Evolutionary conservation across 2,113 vertebrate species (phyloP).

Genomic region (Macquaria ambigua): DNA sequence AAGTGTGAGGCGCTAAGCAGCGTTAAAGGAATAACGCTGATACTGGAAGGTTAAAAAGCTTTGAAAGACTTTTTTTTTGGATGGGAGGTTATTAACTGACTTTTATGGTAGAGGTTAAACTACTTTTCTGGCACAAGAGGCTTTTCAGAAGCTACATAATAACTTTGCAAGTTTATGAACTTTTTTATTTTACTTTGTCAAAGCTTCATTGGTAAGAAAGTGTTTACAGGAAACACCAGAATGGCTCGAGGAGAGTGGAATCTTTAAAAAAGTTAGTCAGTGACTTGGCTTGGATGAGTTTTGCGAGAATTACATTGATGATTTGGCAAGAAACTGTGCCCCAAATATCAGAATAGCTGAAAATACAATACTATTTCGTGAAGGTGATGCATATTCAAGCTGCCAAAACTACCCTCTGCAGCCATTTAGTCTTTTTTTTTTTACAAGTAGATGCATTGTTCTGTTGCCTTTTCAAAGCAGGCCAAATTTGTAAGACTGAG

Average conservation of each 20-base stretch:
- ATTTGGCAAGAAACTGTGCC: neutral
- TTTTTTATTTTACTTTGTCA: neutral
- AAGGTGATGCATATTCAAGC: neutral
- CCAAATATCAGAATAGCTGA: neutral
- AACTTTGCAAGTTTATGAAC: neutral
- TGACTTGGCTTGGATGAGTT: neutral
- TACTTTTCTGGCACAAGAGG: neutral
- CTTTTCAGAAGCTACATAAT: neutral
- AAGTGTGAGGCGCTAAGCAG: neutral
- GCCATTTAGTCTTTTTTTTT: neutral
- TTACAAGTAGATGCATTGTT: neutral
- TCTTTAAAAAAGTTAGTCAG: neutral
- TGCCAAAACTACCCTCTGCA: neutral
- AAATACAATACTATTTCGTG: neutral
- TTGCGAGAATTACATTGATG: neutral
- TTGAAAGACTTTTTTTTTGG: neutral
- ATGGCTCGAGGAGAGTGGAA: neutral
- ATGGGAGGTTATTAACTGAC: neutral
- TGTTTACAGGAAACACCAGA: neutral
- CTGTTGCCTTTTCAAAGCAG: neutral
- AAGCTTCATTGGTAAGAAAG: neutral
- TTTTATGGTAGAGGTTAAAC: slow-evolving; percentile 10
- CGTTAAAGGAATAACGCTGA: neutral
- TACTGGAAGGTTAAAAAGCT: neutral
- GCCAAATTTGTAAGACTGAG: neutral